These are phyloP conservation scores for Thermophis baileyi DNA, from an alignment of 2,113 vertebrate genomes.

Conservation along the genomic window DNA sequence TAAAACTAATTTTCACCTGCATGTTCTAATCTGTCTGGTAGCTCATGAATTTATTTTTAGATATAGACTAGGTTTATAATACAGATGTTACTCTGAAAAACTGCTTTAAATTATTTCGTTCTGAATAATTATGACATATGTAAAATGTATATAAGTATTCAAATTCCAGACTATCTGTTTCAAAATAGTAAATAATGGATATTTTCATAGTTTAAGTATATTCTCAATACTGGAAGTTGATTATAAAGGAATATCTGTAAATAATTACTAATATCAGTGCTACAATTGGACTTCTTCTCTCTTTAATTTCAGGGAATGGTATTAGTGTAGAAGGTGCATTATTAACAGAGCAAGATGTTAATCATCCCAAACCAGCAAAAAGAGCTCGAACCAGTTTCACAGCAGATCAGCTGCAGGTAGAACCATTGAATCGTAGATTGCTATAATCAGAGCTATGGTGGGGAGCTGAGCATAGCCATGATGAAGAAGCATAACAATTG, in stretches of 20 bases:
- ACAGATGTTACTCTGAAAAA: not conserved
- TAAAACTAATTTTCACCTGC: not conserved
- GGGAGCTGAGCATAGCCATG: not conserved
- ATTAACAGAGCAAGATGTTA: constrained; percentile 87
- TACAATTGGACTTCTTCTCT: constrained; percentile 24
- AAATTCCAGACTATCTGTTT: not conserved
- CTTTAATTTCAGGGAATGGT: constrained; percentile 77
- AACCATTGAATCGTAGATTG: not conserved
- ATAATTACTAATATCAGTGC: accelerated
- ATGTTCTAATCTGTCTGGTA: not conserved
- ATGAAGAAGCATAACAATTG: not conserved
- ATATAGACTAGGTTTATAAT: not conserved
- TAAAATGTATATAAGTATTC: not conserved
- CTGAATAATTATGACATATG: not conserved
- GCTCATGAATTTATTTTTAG: not conserved
- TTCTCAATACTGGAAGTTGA: not conserved
- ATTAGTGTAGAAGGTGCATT: constrained; percentile 89
- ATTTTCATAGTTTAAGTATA: not conserved
- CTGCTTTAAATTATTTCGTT: not conserved
- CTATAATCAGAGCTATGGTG: constrained; percentile 13
- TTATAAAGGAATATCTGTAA: not conserved
- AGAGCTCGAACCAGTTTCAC: constrained; percentile 97
- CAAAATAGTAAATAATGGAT: not conserved
- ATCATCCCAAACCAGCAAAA: constrained; percentile 93
- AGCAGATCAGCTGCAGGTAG: constrained; percentile 95